phyloP scores from a whole-genome alignment of 2,113 vertebrate species.

The Lathamus discolor region DNA sequence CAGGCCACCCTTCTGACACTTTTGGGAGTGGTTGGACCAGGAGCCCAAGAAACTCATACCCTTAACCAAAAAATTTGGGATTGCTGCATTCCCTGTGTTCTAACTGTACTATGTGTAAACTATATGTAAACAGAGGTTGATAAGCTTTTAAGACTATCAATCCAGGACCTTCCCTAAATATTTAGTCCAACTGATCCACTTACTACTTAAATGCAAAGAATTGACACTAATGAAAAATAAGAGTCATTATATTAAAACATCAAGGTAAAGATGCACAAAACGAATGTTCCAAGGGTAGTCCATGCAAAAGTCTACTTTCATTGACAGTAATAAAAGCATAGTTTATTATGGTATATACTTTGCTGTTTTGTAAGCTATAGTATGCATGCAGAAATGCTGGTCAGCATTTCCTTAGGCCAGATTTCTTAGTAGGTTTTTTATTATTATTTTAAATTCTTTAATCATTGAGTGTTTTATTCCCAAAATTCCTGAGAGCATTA shows the following conservation, averaged over 20 bases:
- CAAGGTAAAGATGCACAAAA: neutral
- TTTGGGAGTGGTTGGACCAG: neutral
- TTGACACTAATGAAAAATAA: neutral
- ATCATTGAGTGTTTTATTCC: neutral
- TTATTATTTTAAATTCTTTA: neutral
- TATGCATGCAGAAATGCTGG: neutral
- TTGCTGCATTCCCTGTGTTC: neutral
- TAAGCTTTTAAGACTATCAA: conserved; percentile 40
- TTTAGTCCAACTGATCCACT: neutral
- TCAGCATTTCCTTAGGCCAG: neutral
- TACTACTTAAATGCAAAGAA: neutral
- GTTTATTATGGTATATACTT: neutral
- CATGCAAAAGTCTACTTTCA: neutral
- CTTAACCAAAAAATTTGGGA: neutral
- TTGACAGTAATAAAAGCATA: neutral
- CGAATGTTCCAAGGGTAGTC: neutral
- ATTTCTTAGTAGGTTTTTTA: neutral
- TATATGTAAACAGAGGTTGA: conserved; percentile 39
- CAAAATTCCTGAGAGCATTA: neutral
- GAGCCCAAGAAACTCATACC: neutral
- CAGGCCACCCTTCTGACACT: neutral
- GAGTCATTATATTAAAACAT: neutral
- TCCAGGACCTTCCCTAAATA: conserved; percentile 21
- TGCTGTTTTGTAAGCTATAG: neutral
- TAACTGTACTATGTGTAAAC: neutral